Evolutionary conservation across 1,140 invertebrate species (phyloP), one percentile per base, ranked within the genome.

Genomic region (Drosophila auraria): DNA sequence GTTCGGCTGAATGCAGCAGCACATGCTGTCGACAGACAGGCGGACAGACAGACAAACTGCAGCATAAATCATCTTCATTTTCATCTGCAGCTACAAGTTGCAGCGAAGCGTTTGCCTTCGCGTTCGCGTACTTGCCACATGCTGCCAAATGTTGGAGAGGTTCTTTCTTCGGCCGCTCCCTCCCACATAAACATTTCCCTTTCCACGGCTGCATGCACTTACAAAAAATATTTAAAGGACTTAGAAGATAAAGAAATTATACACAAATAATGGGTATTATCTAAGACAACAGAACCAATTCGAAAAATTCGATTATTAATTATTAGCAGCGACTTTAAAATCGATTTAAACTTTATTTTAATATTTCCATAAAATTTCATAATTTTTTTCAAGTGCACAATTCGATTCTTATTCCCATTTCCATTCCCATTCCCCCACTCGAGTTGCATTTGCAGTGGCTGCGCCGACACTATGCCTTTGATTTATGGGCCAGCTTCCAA

Each of bases 401-500:
- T 72, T 59, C 70, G 44, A 59, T 73, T 71, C 44, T 30, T 33
- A 25, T 45, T 42, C 71, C 63, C 50, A 50, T 57, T 58, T 54
- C 58, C 72, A 74, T 25, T 20, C 45, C 51, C 56, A 50, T n/a
- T 58, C 47, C 40, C 47, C 33, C 51, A 15, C 38, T 27, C 42
- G 45, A 45, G 63, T 58, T 65, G 51, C 70, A 58, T 58, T 61
- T 54, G 57, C 73, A 66, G 57, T 56, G 57, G 50, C 64, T 45
- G 51, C 25, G 53, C 66, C 59, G 53, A 61, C 65, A 80, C 78
- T 44, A 78, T 80, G 78, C 63, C 70, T 82, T 87, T 87, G 83
- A 87, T 87, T 87, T 87, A 87, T 87, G 83, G 66, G 66, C 63
- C 83, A 80, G 83, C 80, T 83, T 87, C 83, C 76, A 83, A 87